A percentile compares a stretch with the other conserved stretches of the same genome.
Conservation (phyloP, 53 echinoderm and acorn worm genomes). For the Arbacia lixula region DNA sequence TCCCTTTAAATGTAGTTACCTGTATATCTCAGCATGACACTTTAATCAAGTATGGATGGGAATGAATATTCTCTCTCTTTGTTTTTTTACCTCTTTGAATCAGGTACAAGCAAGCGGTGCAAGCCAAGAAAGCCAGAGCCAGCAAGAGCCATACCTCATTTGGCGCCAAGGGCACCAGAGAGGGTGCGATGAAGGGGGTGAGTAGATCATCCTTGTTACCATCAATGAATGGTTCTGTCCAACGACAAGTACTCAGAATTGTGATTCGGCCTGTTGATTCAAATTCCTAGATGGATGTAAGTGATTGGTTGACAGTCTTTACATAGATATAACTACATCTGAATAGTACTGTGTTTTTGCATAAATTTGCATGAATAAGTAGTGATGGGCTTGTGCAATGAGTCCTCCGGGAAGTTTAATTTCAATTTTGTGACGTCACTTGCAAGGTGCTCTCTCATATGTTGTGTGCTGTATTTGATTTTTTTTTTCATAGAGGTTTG, state of each 20-base stretch:
- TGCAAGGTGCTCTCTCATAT: too few species aligned
- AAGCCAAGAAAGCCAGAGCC: constrained; percentile 92
- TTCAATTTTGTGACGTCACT: too few species aligned
- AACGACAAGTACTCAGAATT: too few species aligned
- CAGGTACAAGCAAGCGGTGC: constrained; percentile 89
- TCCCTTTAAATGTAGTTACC: too few species aligned
- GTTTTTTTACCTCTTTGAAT: neutral
- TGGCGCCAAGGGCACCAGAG: constrained; percentile 89
- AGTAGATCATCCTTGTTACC: neutral
- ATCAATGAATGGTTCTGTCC: too few species aligned
- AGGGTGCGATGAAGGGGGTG: constrained; percentile 77
- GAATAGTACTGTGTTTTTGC: neutral
- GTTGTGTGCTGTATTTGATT: too few species aligned
- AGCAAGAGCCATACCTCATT: constrained; percentile 68
- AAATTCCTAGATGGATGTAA: too few species aligned
- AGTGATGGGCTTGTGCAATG: neutral
- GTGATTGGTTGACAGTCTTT: too few species aligned
- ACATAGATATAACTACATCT: neutral
- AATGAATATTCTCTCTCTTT: neutral
- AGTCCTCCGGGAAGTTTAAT: neutral
- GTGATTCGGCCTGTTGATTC: too few species aligned
- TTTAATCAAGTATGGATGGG: too few species aligned
- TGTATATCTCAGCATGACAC: too few species aligned
- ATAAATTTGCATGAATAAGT: neutral
- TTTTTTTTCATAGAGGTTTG: too few species aligned